phyloP scores from a whole-genome alignment of 2,113 vertebrate genomes.

The Ameiurus melas region DNA sequence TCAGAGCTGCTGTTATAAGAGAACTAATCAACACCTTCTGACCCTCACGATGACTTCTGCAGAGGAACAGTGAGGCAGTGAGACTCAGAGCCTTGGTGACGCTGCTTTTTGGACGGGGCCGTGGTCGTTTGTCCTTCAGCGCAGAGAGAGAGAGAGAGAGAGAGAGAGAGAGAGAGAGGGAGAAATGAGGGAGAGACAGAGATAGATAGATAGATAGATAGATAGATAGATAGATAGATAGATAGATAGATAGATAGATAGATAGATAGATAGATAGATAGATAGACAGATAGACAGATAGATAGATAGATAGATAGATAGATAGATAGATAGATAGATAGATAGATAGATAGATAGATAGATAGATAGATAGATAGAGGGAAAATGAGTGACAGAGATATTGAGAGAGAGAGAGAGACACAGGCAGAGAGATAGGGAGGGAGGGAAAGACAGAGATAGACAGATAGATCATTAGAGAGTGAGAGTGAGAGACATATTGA shows the following conservation, averaged over 20 bases:
- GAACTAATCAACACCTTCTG: neutral
- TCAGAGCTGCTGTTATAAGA: neutral
- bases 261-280: too few species aligned
- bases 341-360: too few species aligned
- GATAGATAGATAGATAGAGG: too few species aligned
- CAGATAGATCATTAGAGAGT: neutral
- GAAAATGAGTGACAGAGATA: too few species aligned
- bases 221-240: too few species aligned
- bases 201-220: neutral
- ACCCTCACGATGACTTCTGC: neutral
- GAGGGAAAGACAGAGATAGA: neutral
- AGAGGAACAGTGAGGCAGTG: neutral
- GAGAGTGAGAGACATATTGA: neutral
- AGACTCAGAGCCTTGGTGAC: neutral
- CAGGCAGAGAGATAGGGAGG: neutral
- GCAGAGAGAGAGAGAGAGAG: neutral
- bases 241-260: too few species aligned
- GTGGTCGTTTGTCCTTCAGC: neutral
- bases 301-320: too few species aligned
- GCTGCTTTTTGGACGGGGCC: neutral
- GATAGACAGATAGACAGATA: too few species aligned
- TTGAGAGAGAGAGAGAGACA: too few species aligned
- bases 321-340: too few species aligned
- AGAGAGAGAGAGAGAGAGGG: neutral
- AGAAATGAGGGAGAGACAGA: neutral